A percentile compares a stretch with the other conserved stretches of the same genome.
Evolutionary conservation across 2,797 vertebrate genomes (phyloP).

Genomic region (Muscicapa striata): DNA sequence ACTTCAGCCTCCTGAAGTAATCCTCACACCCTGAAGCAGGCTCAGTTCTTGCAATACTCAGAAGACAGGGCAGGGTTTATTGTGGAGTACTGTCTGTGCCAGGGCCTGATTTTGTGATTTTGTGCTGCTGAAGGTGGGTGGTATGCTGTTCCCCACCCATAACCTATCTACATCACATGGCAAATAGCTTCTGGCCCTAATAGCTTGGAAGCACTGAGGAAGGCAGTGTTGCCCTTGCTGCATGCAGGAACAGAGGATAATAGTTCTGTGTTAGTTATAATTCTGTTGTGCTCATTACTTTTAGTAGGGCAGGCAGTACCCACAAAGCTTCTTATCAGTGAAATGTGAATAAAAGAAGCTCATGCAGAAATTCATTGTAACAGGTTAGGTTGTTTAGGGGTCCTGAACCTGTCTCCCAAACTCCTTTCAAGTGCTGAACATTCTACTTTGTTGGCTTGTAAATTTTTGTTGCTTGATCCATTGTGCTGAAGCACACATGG

Average conservation of each 20-base stretch:
- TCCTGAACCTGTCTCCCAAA: neutral
- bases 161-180: neutral
- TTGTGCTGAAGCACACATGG: neutral
- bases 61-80: neutral
- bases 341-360: neutral
- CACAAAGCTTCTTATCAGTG: neutral
- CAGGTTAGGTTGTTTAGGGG: neutral
- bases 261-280: neutral
- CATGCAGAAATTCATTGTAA: neutral
- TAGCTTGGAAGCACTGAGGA: neutral
- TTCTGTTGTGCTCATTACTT: neutral
- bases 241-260: neutral
- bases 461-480: neutral
- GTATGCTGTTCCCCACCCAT: neutral
- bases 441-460: neutral
- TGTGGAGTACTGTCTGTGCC: neutral
- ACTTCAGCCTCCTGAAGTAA: neutral
- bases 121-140: neutral
- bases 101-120: neutral
- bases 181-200: neutral
- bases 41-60: neutral
- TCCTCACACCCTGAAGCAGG: neutral
- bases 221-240: neutral
- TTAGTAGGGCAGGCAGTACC: neutral
- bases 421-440: neutral